These are phyloP conservation scores for Tyto alba DNA, from an alignment of 2,113 vertebrate genomes.

Conservation along the genomic window DNA sequence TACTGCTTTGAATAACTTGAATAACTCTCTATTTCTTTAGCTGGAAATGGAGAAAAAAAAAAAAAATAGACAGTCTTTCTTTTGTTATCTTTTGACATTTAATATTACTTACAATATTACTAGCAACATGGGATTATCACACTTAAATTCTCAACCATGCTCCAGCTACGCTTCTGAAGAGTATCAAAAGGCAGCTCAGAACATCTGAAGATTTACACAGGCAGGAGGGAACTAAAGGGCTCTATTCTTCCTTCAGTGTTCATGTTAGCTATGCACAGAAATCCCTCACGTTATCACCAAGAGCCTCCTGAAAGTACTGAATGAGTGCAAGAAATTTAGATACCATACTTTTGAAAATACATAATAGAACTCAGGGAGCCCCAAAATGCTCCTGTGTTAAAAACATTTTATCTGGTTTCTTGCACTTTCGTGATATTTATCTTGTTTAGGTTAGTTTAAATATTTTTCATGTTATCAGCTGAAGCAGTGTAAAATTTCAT, in stretches of 20 bases:
- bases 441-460: not conserved
- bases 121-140: conserved; percentile 21
- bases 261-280: not conserved
- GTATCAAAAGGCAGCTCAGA: conserved; percentile 19
- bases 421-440: not conserved
- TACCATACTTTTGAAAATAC: not conserved
- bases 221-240: not conserved
- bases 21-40: not conserved
- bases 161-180: not conserved
- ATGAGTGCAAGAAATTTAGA: not conserved
- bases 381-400: not conserved
- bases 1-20: conserved; percentile 5
- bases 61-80: not conserved
- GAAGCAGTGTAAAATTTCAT: not conserved
- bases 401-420: not conserved
- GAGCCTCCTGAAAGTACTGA: not conserved
- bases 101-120: conserved; percentile 20
- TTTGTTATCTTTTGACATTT: conserved; percentile 39
- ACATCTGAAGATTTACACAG: conserved; percentile 9
- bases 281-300: not conserved
- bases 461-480: not conserved
- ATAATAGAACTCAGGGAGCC: not conserved
- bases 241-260: not conserved
- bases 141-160: conserved; percentile 20
- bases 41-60: not conserved